phyloP scores from a whole-genome alignment of 2,113 vertebrate species.

The Colinus virginianus region DNA sequence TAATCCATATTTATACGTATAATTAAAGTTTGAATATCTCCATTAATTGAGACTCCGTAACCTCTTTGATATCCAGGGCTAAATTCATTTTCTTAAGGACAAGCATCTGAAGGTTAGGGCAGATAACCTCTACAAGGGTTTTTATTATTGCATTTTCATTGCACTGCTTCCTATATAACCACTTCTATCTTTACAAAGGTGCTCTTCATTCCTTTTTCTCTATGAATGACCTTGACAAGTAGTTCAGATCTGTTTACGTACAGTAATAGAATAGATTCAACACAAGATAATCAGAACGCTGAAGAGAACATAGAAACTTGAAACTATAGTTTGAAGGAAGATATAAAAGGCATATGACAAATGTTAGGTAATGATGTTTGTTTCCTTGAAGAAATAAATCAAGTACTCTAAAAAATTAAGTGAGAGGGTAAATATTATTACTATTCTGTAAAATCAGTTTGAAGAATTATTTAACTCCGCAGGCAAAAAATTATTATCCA shows the following conservation, averaged over 20 bases:
- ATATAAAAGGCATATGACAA: not conserved
- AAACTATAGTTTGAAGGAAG: not conserved
- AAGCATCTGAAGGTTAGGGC: not conserved
- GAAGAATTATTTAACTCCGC: not conserved
- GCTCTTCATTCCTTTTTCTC: not conserved
- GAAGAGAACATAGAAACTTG: not conserved
- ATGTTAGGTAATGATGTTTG: not conserved
- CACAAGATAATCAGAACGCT: not conserved
- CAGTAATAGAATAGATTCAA: not conserved
- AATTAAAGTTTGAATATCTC: not conserved
- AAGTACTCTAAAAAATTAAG: not conserved
- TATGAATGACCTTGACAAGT: not conserved
- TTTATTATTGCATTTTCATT: not conserved
- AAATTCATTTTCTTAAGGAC: not conserved
- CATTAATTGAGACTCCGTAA: not conserved
- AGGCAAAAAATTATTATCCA: not conserved
- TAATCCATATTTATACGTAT: not conserved
- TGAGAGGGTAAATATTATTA: not conserved
- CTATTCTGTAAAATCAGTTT: not conserved
- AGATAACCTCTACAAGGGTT: not conserved
- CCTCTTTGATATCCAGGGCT: not conserved
- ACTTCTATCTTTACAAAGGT: not conserved
- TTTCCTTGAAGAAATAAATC: not conserved
- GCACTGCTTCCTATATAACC: not conserved
- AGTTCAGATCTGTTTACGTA: not conserved